Evolutionary conservation across 1,140 invertebrate genomes (phyloP), one percentile per base, ranked within the genome.

Genomic region (Nephila pilipes): DNA sequence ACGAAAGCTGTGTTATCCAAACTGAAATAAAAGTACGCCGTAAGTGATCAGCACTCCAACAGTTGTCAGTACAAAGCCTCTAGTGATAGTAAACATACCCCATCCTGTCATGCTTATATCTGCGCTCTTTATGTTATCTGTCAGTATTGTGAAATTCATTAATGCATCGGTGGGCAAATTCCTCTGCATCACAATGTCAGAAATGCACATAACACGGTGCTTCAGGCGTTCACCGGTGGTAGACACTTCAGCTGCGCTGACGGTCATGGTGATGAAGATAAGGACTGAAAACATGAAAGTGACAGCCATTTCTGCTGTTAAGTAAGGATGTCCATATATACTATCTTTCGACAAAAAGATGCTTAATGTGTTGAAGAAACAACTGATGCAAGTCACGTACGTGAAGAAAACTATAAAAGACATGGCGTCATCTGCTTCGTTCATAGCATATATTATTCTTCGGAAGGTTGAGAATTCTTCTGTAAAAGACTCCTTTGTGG

Each of bases 81-180:
- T 89, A 1, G 92, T 93, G 20, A 93, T 93, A 22, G 87, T 65
- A 63, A 93, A 93, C 92, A 93, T 88, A 14, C 92, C 92, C 85
- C 85, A 93, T 14, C 92, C 92, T 16, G 92, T 89, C 79, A 93
- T n/a, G 18, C 75, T 29, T 36, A 75, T 89, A 25, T 65, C 58
- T 1, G 85, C 32, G 57, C 38, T 38, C 25, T 89, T 88, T 29
- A 93, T 93, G 25, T 65, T 65, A 22, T 93, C 92, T 10, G 36
- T 29, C 32, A 93, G 55, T 29, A 93, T 65, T 57, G 83, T 83
- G 25, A 89, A 93, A 10, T 16, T 81, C 5, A 83, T 32, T 5
- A 93, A 22, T 5, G 63, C 20, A 32, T 93, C 87, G 22, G 25
- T 29, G 6, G 85, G 22, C n/a, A 89, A 57, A 29, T 88, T 83